Base-by-base conservation (phyloP, 2,113 vertebrate genomes). In the Carassius gibelio region DNA sequence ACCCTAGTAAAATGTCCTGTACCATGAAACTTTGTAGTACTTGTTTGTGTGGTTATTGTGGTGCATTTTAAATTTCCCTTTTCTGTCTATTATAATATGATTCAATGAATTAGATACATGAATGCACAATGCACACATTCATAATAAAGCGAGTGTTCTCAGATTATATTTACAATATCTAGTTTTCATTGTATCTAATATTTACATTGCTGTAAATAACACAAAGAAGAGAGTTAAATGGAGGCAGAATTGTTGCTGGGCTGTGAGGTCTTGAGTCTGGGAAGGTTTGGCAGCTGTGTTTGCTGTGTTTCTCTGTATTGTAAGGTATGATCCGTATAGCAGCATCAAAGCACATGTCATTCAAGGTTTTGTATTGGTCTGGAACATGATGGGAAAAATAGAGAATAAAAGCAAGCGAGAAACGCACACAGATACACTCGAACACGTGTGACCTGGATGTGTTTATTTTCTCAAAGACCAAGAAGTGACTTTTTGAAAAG, bases 291-390 rank as follows among this genome's bases (percentile, higher is more conserved):
- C 30, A 61, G 23, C 82, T 79, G 68, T 75, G 76, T 81, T 79
- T 87, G 85, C n/a, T 80, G 79, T 84, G 79, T 75, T 34, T 62
- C 0, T 55, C 64, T 75, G 66, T n/a, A 45, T 76, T 68, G 84
- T 83, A 21, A n/a, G 10, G 78, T 55, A 48, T 38, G 59, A 72
- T 34, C 81, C 79, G 52, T 75, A 55, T 9, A 80, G 68, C 52
- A 34, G 55, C 26, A 50, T 72, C 66, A 87, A 83, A 83, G 62
- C 62, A 36, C 45, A 34, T 21, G 23, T 17, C 2, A 66, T 61
- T 23, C 9, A 1, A 62, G n/a, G 34, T 62, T 80, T 80, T 45
- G 77, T 59, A 26, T n/a, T 42, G 48, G 57, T 61, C 64, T 52
- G 38, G 7, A 42, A 79, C 1, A 61, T 42, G 36, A 62, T 17